Evolutionary conservation across 2,113 vertebrate genomes (phyloP).

Genomic region (Saccopteryx bilineata): DNA sequence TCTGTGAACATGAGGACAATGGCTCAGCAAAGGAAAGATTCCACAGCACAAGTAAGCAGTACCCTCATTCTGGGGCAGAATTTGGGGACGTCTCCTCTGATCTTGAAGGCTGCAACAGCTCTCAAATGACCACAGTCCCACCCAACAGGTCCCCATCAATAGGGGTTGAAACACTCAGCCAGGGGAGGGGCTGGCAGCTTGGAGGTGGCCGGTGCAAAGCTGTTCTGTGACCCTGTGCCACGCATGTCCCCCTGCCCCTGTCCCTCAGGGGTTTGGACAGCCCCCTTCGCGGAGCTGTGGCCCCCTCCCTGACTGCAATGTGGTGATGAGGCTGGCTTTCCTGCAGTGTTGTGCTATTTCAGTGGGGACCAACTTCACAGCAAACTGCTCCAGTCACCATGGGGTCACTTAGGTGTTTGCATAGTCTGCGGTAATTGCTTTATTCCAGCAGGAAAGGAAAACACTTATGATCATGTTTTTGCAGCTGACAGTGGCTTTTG

Average conservation of each 20-base stretch:
- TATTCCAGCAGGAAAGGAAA: slow-evolving; percentile 73
- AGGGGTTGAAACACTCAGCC: too few relatives aligned
- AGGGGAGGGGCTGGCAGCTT: neutral
- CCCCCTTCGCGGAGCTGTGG: neutral
- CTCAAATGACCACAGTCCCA: neutral
- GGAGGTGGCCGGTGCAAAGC: neutral
- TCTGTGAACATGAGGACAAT: neutral
- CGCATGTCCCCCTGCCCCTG: fast-evolving
- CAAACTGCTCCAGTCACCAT: slow-evolving; percentile 62
- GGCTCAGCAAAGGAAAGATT: neutral
- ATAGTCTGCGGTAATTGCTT: slow-evolving; percentile 63
- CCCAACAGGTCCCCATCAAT: neutral
- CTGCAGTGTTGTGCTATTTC: slow-evolving; percentile 33
- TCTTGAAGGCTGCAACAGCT: neutral
- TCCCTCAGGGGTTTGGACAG: neutral
- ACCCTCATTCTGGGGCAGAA: neutral
- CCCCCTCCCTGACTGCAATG: neutral
- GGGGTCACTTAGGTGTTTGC: slow-evolving; percentile 67
- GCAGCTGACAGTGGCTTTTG: slow-evolving; percentile 70
- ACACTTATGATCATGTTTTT: slow-evolving; percentile 65
- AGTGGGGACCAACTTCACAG: slow-evolving; percentile 57
- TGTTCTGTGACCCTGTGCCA: neutral
- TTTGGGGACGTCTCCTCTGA: neutral
- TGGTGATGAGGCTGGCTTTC: neutral
- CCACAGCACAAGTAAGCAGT: neutral